A percentile compares a stretch with the other conserved stretches of the same genome.
phyloP scores from a whole-genome alignment of 2,113 vertebrate species.

The Nestor notabilis region DNA sequence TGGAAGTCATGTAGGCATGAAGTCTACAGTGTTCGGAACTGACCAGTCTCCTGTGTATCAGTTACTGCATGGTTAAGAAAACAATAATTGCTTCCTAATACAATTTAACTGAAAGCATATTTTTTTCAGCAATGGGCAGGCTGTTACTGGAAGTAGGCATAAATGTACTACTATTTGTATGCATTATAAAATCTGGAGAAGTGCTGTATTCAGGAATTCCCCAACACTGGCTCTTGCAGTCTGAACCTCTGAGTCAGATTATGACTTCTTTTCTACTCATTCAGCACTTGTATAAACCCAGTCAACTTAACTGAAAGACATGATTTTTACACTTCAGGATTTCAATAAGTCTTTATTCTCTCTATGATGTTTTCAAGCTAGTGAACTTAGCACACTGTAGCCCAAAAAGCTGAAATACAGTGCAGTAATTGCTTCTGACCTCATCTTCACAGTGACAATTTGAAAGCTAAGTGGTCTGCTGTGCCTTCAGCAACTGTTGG shows the following conservation, averaged over 20 bases:
- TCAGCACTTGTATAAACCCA: not conserved
- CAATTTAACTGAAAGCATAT: not conserved
- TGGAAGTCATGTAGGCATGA: not conserved
- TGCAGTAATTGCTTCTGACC: not conserved
- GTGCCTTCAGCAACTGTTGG: not conserved
- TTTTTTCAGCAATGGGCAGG: not conserved
- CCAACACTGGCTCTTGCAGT: not conserved
- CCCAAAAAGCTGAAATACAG: not conserved
- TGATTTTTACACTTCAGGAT: not conserved
- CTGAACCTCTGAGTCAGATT: slow-evolving; percentile 37
- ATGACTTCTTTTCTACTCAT: not conserved
- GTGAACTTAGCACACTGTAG: rapidly evolving
- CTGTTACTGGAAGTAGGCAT: slow-evolving; percentile 32
- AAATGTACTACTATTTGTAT: not conserved
- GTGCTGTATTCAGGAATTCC: slow-evolving; percentile 5
- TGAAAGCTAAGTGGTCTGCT: not conserved
- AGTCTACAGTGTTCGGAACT: not conserved
- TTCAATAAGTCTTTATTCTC: not conserved
- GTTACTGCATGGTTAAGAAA: not conserved
- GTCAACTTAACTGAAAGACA: not conserved
- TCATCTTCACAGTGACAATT: not conserved
- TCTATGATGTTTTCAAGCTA: not conserved
- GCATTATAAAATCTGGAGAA: slow-evolving; percentile 8
- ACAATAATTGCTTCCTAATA: not conserved
- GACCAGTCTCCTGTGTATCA: not conserved